Base-by-base conservation (phyloP, 23 tunicate genomes). In the Oikopleura albicans region DNA sequence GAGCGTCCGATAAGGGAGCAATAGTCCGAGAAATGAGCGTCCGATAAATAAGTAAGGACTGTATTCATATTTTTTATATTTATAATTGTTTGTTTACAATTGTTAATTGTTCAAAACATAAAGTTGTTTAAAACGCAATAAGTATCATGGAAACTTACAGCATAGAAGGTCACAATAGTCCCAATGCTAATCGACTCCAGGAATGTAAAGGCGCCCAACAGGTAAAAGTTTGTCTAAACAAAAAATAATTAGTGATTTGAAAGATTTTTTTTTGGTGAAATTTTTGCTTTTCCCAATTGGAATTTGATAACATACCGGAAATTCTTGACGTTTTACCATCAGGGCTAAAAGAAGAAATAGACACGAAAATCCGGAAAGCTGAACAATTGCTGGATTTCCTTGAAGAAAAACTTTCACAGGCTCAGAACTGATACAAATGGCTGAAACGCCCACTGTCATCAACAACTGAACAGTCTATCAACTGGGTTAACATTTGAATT, bases 101-200 rank as follows among this genome's bases (percentile, higher is more conserved):
- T n/a, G n/a, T n/a, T n/a, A n/a, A n/a, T n/a, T n/a, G n/a, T n/a
- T n/a, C n/a, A n/a, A n/a, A n/a, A n/a, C n/a, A n/a, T n/a, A n/a
- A n/a, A n/a, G n/a, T n/a, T n/a, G n/a, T n/a, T n/a, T n/a, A n/a
- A n/a, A n/a, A n/a, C n/a, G n/a, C n/a, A n/a, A n/a, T n/a, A n/a
- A n/a, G n/a, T n/a, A n/a, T n/a, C n/a, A n/a, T n/a, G n/a, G n/a
- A 49, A 49, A 8, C 63, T 8, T 49, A 49, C 63, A 12, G 12
- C 63, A 87, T 88, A 91, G 41, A 87, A 91, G 34, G 97, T 91
- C 35, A 91, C 91, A 41, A 87, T 85, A 4, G 91, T 89, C 28
- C 88, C 97, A 36, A 91, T 89, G 40, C 90, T 88, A 87, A 88
- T 88, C 16, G 97, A 88, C 49, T 91, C 97, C 4, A 91, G 89